Percentiles rank a stretch among this genome's conserved stretches.
Conservation (phyloP, 64 coral and sea anemone species). For the Stichodactyla mertensii region DNA sequence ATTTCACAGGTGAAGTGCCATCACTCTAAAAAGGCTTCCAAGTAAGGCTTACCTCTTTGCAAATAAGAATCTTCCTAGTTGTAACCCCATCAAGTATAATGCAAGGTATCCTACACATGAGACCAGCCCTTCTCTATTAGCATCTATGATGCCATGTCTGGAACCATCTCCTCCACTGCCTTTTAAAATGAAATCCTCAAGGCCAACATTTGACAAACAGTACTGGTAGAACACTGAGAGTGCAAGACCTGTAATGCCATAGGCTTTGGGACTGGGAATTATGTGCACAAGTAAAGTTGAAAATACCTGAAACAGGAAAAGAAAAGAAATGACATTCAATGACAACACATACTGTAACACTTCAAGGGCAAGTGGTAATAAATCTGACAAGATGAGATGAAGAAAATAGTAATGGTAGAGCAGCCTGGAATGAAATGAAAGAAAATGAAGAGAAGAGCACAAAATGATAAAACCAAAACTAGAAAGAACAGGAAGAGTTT, state of each 20-base stretch:
- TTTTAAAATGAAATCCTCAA: slow-evolving; percentile 62
- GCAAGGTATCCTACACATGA: slow-evolving; percentile 81
- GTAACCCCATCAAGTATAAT: slow-evolving; percentile 82
- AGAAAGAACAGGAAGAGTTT: too few species aligned
- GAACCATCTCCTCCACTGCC: slow-evolving; percentile 73
- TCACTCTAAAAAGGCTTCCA: not conserved
- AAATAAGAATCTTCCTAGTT: slow-evolving; percentile 80
- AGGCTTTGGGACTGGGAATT: slow-evolving; percentile 1
- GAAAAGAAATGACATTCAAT: not conserved
- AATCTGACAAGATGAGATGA: too few species aligned
- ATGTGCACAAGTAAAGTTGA: slow-evolving; percentile 36
- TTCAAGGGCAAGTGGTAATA: not conserved
- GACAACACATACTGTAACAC: too few species aligned
- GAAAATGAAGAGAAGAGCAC: too few species aligned
- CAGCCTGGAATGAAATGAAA: too few species aligned
- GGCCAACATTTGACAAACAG: slow-evolving; percentile 34
- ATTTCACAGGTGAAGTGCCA: too few species aligned
- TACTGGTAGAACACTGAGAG: slow-evolving; percentile 64
- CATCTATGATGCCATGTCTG: slow-evolving; percentile 69
- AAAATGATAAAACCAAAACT: too few species aligned
- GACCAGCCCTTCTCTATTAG: slow-evolving; percentile 84
- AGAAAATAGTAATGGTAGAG: too few species aligned
- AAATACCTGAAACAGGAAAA: slow-evolving; percentile 38
- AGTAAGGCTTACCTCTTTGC: slow-evolving; percentile 8
- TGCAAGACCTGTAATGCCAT: slow-evolving; percentile 56